Evolutionary conservation across 1,140 invertebrate species (phyloP).

Genomic region (Orchesella cincta): DNA sequence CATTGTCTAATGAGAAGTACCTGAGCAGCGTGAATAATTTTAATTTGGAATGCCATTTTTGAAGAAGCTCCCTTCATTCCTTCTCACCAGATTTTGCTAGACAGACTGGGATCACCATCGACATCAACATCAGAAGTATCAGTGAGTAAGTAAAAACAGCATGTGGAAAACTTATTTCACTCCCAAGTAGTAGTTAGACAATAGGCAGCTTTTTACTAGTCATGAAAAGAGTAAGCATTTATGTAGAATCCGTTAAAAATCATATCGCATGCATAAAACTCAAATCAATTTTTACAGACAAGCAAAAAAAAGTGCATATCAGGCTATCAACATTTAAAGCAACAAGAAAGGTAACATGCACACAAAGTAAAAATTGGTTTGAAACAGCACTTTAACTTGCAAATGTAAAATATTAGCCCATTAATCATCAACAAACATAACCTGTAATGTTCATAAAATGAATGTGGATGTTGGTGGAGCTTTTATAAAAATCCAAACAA

Average conservation of each 20-base stretch:
- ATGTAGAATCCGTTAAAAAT: not conserved
- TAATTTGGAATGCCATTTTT: not conserved
- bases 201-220: not conserved
- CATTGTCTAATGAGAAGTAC: constrained; percentile 22
- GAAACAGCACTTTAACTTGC: constrained; percentile 13
- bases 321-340: not conserved
- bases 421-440: constrained; percentile 25
- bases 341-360: not conserved
- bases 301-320: not conserved
- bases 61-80: not conserved
- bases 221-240: not conserved
- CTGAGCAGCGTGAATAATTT: not conserved
- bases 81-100: not conserved
- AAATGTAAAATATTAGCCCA: constrained; percentile 18
- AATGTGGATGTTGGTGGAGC: not conserved
- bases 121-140: not conserved
- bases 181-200: not conserved
- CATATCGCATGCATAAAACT: not conserved
- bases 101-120: not conserved
- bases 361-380: not conserved
- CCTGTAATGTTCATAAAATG: constrained; percentile 8
- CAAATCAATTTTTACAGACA: not conserved
- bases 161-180: not conserved
- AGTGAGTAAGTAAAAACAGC: not conserved
- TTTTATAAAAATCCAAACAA: constrained; percentile 5